phyloP scores from a whole-genome alignment of 2,888 invertebrate species.

The Phyllotreta striolata region DNA sequence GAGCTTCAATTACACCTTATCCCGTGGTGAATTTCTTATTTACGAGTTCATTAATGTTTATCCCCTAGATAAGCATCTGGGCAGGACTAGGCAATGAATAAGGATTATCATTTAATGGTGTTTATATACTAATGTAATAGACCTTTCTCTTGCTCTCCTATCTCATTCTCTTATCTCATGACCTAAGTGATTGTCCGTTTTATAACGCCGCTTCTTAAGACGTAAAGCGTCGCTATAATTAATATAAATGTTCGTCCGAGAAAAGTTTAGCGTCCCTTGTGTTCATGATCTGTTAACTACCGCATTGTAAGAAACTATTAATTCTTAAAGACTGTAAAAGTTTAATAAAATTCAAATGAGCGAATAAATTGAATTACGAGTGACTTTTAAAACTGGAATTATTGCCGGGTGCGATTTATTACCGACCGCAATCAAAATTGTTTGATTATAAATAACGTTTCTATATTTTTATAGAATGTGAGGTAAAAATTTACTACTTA shows the following conservation, averaged over 20 bases:
- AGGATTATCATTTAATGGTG: conserved; percentile 20
- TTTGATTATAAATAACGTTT: too few species aligned
- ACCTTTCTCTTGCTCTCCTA: conserved; percentile 9
- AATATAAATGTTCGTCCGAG: conserved; percentile 8
- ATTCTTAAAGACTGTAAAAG: too few species aligned
- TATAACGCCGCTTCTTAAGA: conserved; percentile 3
- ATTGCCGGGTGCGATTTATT: too few species aligned
- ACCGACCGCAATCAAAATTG: too few species aligned
- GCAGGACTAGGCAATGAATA: conserved; percentile 20
- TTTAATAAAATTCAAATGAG: too few species aligned
- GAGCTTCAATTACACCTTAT: conserved; percentile 1
- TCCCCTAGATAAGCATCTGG: conserved; percentile 18
- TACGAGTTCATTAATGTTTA: conserved; percentile 17
- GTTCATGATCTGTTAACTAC: too few species aligned
- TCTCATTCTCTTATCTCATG: background rate
- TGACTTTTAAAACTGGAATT: too few species aligned
- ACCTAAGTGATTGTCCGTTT: conserved; percentile 13
- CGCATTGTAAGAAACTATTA: too few species aligned
- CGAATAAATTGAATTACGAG: too few species aligned
- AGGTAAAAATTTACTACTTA: too few species aligned
- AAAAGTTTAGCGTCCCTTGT: background rate
- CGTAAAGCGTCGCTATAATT: conserved; percentile 12
- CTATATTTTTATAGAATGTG: too few species aligned
- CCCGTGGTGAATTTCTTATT: conserved; percentile 14
- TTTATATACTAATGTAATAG: conserved; percentile 22